Conservation (phyloP, 2,797 vertebrate genomes). For the Scleropages formosus region DNA sequence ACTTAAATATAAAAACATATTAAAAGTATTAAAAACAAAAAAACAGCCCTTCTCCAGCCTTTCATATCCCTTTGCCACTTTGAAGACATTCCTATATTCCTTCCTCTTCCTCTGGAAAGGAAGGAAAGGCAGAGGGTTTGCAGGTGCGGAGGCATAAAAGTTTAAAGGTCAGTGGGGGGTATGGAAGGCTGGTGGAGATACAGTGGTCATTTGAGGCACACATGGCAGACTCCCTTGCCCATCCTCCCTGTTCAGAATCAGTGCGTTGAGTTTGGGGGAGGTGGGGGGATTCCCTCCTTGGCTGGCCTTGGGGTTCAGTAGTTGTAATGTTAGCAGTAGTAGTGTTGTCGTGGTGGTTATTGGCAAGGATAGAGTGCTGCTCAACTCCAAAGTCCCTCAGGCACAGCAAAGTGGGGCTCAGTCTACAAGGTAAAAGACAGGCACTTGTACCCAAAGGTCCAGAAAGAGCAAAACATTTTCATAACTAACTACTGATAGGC, state of each 20-base stretch:
- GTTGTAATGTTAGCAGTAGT: slow-evolving; percentile 61
- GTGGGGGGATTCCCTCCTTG: slow-evolving; percentile 31
- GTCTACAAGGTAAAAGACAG: slow-evolving; percentile 39
- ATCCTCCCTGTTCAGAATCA: slow-evolving; percentile 35
- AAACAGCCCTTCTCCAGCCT: slow-evolving; percentile 22
- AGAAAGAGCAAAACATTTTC: not conserved
- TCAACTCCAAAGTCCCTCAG: slow-evolving; percentile 49
- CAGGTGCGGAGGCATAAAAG: slow-evolving; percentile 14
- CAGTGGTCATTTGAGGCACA: slow-evolving; percentile 68
- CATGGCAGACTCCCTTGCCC: slow-evolving; percentile 47
- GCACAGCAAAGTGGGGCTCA: slow-evolving; percentile 45
- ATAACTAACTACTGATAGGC: not conserved
- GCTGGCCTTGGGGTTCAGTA: slow-evolving; percentile 61
- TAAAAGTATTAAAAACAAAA: slow-evolving; percentile 39
- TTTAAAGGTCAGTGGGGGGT: slow-evolving; percentile 35
- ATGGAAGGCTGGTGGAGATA: slow-evolving; percentile 40
- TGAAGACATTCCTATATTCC: slow-evolving; percentile 20
- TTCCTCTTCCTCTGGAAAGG: not conserved
- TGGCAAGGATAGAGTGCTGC: slow-evolving; percentile 44
- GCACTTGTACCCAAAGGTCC: not conserved
- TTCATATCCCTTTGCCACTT: not conserved
- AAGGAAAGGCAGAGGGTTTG: slow-evolving; percentile 15
- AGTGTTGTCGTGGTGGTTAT: slow-evolving; percentile 42
- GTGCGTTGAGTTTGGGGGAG: not conserved
- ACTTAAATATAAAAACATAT: slow-evolving; percentile 37